Evolutionary conservation across 1,140 invertebrate genomes (phyloP), one percentile per base, ranked within the genome.

Genomic region (Nylanderia fulva): DNA sequence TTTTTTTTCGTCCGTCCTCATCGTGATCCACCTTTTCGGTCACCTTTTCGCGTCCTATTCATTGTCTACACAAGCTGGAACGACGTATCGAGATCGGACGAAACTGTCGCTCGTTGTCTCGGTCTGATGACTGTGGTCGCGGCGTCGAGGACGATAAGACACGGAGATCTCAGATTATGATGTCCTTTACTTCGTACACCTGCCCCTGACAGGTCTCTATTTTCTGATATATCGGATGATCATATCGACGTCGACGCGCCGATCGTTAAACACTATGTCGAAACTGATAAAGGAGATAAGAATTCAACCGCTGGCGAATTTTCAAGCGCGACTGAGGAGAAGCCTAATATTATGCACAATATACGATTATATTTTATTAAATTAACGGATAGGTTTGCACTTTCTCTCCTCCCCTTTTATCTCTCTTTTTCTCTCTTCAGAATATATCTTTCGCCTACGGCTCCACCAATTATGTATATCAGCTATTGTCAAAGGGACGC

Each of bases 191-290:
- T 2, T 21, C 42, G 24, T 27, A 63, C 88, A 89, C 88, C 88
- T 89, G 88, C 87, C 86, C 18, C 45, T 85, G 76, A 84, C 80
- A 79, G 72, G 66, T 89, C 72, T 86, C 66, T 88, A 85, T 79
- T 88, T 68, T 74, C 18, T 63, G 68, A 56, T 88, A 88, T 88
- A 85, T 85, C 82, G 45, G 74, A 56, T 69, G 74, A 72, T 56
- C 60, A 29, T 33, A 66, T 77, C 58, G 29, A 18, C 60, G 42
- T 58, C 77, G 77, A 71, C 27, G 54, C 64, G 21, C 24, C 77
- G 66, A 82, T 82, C 66, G 77, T 82, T 82, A 82, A 82, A 72
- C 66, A 36, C 24, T 58, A 27, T 58, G 52, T 82, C 36, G 27
- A 82, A 82, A 82, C 11, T 82, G 13, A 71, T 60, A 74, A 33